Percentiles rank a stretch among this genome's conserved stretches.
Conservation (phyloP, 2,797 vertebrate genomes). For the Myotis pilosus region DNA sequence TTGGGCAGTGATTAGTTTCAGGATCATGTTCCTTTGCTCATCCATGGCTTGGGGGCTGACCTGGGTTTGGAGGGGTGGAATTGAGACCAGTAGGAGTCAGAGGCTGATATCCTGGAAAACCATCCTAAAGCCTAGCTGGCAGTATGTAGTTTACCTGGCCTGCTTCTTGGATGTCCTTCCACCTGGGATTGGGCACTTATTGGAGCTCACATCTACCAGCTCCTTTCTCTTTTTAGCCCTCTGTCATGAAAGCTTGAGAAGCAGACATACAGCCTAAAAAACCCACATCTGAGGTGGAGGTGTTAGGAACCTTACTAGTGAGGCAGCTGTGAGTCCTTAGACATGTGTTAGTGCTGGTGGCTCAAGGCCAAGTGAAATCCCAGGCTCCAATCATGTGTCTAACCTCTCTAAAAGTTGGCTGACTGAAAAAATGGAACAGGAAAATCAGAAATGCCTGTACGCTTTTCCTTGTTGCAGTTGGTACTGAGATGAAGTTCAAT, state of each 20-base stretch:
- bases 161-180: constrained; percentile 3
- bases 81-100: not conserved
- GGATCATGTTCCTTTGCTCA: not conserved
- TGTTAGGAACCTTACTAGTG: accelerated
- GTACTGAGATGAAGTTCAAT: constrained; percentile 25
- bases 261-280: not conserved
- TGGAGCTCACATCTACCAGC: not conserved
- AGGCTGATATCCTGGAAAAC: not conserved
- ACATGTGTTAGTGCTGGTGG: constrained; percentile 54
- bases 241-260: not conserved
- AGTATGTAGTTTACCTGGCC: not conserved
- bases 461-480: constrained; percentile 45
- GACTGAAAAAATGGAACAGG: constrained; percentile 69
- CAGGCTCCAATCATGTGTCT: constrained; percentile 35
- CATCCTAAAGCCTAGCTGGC: not conserved
- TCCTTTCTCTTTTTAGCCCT: not conserved
- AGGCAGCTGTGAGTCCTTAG: constrained; percentile 56
- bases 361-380: constrained; percentile 54
- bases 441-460: constrained; percentile 65
- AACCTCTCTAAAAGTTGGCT: constrained; percentile 57
- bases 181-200: constrained; percentile 1
- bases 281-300: constrained; percentile 15
- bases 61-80: not conserved
- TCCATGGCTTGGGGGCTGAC: not conserved
- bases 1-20: not conserved